A percentile compares a stretch with the other conserved stretches of the same genome.
Conservation (phyloP, 2,888 invertebrate genomes). For the Aphidius colemani region DNA sequence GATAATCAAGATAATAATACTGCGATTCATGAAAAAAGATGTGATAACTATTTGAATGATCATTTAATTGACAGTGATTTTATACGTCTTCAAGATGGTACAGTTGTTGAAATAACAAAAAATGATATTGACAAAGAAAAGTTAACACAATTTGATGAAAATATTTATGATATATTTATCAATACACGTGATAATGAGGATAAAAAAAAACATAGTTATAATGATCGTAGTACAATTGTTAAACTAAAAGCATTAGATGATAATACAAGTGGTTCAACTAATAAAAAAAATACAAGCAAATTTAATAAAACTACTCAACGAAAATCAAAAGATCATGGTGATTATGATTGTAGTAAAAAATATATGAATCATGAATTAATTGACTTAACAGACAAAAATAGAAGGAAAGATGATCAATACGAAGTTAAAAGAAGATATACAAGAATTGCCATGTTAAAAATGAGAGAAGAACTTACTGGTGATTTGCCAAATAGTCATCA, state of each 20-base stretch:
- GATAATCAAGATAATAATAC: too few species aligned
- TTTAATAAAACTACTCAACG: too few species aligned
- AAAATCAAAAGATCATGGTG: too few species aligned
- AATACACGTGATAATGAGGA: background rate
- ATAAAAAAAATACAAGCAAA: too few species aligned
- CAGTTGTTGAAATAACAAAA: constrained; percentile 24
- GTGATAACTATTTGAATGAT: too few species aligned
- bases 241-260: too few species aligned
- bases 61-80: constrained; percentile 33
- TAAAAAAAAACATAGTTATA: too few species aligned
- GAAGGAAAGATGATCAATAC: constrained; percentile 35
- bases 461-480: constrained; percentile 59
- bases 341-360: too few species aligned
- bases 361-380: constrained; percentile 26
- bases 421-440: constrained; percentile 53
- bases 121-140: background rate
- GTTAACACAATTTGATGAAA: constrained; percentile 6
- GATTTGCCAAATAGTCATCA: constrained; percentile 61
- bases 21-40: too few species aligned
- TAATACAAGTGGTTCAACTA: too few species aligned
- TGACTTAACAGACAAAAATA: constrained; percentile 26
- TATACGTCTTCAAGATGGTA: constrained; percentile 24
- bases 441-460: constrained; percentile 59
- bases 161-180: constrained; percentile 16
- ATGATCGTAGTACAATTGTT: too few species aligned